phyloP scores from a whole-genome alignment of 2,113 vertebrate species.

The Lepus europaeus region DNA sequence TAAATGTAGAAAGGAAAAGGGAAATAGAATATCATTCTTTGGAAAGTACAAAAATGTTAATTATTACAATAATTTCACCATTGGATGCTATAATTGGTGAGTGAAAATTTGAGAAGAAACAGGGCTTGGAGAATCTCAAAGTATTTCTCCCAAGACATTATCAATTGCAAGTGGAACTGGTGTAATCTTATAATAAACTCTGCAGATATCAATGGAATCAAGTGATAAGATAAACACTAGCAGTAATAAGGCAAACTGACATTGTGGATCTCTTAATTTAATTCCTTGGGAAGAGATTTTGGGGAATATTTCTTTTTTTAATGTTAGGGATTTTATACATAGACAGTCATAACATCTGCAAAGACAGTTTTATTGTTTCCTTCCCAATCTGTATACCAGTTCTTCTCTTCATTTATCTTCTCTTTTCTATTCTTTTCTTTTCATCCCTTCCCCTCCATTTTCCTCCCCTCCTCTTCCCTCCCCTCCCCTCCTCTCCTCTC shows the following conservation, averaged over 20 bases:
- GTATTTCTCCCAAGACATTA: background rate
- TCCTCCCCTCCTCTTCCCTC: too few relatives aligned
- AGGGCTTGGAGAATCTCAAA: background rate
- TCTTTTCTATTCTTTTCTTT: too few relatives aligned
- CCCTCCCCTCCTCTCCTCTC: too few relatives aligned
- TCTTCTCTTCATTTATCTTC: too few relatives aligned
- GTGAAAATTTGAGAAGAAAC: background rate
- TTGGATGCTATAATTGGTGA: background rate
- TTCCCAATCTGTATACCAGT: background rate
- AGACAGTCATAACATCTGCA: background rate
- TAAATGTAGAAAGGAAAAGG: too few relatives aligned
- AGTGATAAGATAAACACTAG: background rate
- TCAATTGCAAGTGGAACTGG: background rate
- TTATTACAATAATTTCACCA: background rate
- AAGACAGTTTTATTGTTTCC: background rate
- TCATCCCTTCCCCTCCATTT: too few relatives aligned
- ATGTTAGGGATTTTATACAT: too few relatives aligned
- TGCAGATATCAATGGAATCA: background rate
- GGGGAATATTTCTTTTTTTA: background rate
- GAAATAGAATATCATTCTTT: background rate
- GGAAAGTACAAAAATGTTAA: background rate
- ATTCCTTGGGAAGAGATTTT: background rate
- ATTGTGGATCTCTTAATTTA: background rate
- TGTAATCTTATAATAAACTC: background rate
- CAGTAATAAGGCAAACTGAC: background rate